Evolutionary conservation across 2,113 vertebrate genomes (phyloP).

Genomic region (Corapipo altera): DNA sequence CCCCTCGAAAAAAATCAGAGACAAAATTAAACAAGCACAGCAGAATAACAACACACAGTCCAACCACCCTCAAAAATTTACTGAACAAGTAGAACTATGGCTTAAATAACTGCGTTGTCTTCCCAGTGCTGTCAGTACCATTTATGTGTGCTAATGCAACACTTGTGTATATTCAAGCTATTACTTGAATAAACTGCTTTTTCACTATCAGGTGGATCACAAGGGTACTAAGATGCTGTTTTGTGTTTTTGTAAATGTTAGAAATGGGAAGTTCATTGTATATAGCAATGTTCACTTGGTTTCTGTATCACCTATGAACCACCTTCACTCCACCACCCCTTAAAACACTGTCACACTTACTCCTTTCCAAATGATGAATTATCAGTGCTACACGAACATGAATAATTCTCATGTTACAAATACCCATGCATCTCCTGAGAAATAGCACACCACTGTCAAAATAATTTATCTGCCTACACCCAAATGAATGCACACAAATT

Average conservation of each 20-base stretch:
- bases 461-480: constrained; percentile 30
- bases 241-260: neutral
- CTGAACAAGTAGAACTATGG: neutral
- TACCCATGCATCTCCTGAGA: neutral
- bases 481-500: constrained; percentile 6
- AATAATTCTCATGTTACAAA: constrained; percentile 10
- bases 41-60: neutral
- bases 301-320: neutral
- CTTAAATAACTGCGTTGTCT: neutral
- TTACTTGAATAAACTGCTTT: neutral
- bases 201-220: neutral
- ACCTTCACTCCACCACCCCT: neutral
- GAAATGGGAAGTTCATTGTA: neutral
- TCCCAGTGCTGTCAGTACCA: neutral
- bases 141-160: neutral
- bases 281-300: neutral
- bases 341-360: neutral
- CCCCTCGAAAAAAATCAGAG: neutral
- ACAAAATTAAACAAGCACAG: neutral
- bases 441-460: constrained; percentile 18
- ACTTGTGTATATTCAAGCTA: neutral
- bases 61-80: neutral
- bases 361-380: neutral
- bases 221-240: neutral
- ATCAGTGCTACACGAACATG: neutral